Conservation (phyloP, 2,888 invertebrate genomes). For the Hirtodrosophila confusa region DNA sequence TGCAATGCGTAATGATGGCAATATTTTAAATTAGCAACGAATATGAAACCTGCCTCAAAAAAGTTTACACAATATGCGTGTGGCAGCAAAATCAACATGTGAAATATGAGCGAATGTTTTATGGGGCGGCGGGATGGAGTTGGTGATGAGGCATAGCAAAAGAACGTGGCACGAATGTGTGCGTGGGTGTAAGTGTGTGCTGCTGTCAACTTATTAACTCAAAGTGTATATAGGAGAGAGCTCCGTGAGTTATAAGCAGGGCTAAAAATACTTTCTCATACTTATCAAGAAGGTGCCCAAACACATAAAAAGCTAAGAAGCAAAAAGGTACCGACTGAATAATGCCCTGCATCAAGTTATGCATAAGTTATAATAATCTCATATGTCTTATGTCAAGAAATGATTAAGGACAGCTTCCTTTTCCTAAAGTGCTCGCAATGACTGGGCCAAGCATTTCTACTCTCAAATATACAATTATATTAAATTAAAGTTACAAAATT, state of each 20-base stretch:
- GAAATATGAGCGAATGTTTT: slow-evolving; percentile 40
- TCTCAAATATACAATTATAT: not conserved
- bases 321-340: not conserved
- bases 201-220: slow-evolving; percentile 76
- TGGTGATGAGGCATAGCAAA: slow-evolving; percentile 4
- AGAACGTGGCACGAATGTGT: not conserved
- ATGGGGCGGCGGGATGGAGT: not conserved
- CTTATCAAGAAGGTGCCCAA: slow-evolving; percentile 9
- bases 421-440: too few relatives aligned
- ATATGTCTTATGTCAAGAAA: too few relatives aligned
- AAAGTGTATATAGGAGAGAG: slow-evolving; percentile 40
- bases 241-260: slow-evolving; percentile 52
- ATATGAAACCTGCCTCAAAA: slow-evolving; percentile 24
- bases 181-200: slow-evolving; percentile 24
- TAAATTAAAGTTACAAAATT: not conserved
- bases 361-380: too few relatives aligned
- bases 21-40: slow-evolving; percentile 43
- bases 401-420: too few relatives aligned
- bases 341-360: slow-evolving; percentile 4
- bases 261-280: slow-evolving; percentile 60
- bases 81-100: slow-evolving; percentile 48
- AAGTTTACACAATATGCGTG: slow-evolving; percentile 29
- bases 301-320: not conserved
- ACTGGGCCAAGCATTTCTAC: too few relatives aligned
- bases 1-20: slow-evolving; percentile 30